Evolutionary conservation across 1,140 invertebrate genomes (phyloP).

Genomic region (Ceratosolen fusciceps): DNA sequence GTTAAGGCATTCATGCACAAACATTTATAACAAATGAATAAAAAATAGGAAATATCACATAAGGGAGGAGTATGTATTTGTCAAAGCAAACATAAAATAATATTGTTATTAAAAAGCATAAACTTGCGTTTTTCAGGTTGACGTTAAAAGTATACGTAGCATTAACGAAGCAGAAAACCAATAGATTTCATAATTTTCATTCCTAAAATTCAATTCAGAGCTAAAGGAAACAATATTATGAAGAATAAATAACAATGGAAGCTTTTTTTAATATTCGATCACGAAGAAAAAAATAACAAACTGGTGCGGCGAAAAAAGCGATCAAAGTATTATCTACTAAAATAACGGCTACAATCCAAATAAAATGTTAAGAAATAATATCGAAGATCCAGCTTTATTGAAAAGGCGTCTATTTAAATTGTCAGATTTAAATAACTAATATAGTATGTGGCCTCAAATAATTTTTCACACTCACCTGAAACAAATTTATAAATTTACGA

Average conservation of each 20-base stretch:
- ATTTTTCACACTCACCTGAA: conserved; percentile 55
- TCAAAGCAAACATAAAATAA: neutral
- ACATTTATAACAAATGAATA: neutral
- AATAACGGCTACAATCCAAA: neutral
- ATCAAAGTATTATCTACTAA: conserved; percentile 26
- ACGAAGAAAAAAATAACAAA: neutral
- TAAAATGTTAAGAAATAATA: conserved; percentile 19
- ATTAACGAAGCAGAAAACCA: neutral
- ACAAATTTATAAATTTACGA: conserved; percentile 53
- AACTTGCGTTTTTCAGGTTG: conserved; percentile 25
- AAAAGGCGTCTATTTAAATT: too few relatives aligned
- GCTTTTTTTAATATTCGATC: conserved; percentile 9
- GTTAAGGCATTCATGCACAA: neutral
- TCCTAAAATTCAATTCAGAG: conserved; percentile 6
- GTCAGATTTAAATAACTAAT: conserved; percentile 29
- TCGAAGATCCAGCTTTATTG: too few relatives aligned
- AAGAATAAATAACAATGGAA: neutral
- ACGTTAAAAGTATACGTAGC: neutral
- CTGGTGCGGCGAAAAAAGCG: conserved; percentile 22
- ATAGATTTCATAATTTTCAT: conserved; percentile 6
- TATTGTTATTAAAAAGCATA: conserved; percentile 5
- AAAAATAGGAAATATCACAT: neutral
- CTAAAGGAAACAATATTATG: neutral
- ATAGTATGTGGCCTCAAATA: neutral
- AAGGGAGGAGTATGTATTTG: neutral